Percentiles rank a stretch among this genome's conserved stretches.
Evolutionary conservation across 2,888 invertebrate genomes (phyloP).

Genomic region (Hydroisotoma schaefferi): DNA sequence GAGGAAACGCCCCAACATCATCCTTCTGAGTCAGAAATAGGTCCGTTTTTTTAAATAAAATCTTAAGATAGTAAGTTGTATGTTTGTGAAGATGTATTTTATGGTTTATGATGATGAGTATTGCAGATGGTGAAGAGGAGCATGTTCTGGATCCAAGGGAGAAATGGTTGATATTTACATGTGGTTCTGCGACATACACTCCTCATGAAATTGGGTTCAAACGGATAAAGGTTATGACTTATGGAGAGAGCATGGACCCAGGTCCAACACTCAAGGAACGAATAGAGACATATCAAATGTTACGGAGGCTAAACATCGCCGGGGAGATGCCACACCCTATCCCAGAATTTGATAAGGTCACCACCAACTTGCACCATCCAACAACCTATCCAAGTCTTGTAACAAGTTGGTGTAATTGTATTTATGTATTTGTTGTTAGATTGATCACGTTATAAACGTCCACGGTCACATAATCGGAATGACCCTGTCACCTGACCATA

Average conservation of each 20-base stretch:
- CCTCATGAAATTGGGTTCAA: constrained; percentile 79
- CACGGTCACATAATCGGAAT: constrained; percentile 84
- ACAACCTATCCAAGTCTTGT: too few species aligned
- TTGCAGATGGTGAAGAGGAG: constrained; percentile 31
- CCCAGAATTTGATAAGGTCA: constrained; percentile 45
- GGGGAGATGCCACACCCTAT: too few species aligned
- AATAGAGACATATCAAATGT: too few species aligned
- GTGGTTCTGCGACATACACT: constrained; percentile 75
- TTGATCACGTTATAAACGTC: constrained; percentile 76
- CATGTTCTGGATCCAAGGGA: constrained; percentile 50
- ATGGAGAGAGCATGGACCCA: constrained; percentile 65
- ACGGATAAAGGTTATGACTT: constrained; percentile 65
- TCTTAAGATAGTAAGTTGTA: too few species aligned
- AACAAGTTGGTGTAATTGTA: too few species aligned
- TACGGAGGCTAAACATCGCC: too few species aligned
- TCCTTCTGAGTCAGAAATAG: too few species aligned
- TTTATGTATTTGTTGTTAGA: constrained; percentile 47
- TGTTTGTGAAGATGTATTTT: too few species aligned
- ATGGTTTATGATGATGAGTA: too few species aligned
- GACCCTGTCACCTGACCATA: constrained; percentile 66
- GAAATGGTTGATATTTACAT: constrained; percentile 77
- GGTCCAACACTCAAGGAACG: constrained; percentile 67
- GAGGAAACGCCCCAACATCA: too few species aligned
- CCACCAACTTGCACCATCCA: too few species aligned
- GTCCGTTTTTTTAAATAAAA: too few species aligned